phyloP scores from a whole-genome alignment of 2,113 vertebrate genomes.

The Gopherus flavomarginatus region DNA sequence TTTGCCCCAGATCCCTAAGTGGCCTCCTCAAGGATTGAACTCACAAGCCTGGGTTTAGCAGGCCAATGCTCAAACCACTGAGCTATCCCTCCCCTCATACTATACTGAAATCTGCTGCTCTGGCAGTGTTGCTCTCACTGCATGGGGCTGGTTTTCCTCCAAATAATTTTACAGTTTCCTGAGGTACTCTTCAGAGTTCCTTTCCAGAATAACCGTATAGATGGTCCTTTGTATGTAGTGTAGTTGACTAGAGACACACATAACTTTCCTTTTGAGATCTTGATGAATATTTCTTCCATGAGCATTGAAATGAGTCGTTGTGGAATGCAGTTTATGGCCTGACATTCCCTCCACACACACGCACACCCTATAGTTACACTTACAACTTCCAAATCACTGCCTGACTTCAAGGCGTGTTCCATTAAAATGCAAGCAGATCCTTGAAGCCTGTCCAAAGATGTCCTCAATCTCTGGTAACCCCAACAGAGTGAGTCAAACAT shows the following conservation, averaged over 20 bases:
- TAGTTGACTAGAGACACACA: background rate
- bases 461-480: conserved; percentile 22
- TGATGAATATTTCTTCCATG: conserved; percentile 34
- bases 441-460: conserved; percentile 39
- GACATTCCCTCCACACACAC: conserved; percentile 21
- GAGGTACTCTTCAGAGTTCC: background rate
- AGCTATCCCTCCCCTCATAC: too few relatives aligned
- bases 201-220: background rate
- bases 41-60: too few relatives aligned
- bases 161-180: background rate
- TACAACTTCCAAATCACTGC: conserved; percentile 6
- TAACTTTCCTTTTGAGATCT: background rate
- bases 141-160: background rate
- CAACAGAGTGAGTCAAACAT: conserved; percentile 52
- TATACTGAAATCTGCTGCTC: background rate
- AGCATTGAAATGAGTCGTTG: conserved; percentile 14
- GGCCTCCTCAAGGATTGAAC: too few relatives aligned
- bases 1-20: too few relatives aligned
- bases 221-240: background rate
- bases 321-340: background rate
- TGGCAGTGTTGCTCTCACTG: background rate
- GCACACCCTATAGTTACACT: conserved; percentile 18
- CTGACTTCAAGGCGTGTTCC: conserved; percentile 40
- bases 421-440: background rate
- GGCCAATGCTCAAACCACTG: too few relatives aligned